Base-by-base conservation (phyloP, 2,797 vertebrate species). In the Mionectes olivaceus region DNA sequence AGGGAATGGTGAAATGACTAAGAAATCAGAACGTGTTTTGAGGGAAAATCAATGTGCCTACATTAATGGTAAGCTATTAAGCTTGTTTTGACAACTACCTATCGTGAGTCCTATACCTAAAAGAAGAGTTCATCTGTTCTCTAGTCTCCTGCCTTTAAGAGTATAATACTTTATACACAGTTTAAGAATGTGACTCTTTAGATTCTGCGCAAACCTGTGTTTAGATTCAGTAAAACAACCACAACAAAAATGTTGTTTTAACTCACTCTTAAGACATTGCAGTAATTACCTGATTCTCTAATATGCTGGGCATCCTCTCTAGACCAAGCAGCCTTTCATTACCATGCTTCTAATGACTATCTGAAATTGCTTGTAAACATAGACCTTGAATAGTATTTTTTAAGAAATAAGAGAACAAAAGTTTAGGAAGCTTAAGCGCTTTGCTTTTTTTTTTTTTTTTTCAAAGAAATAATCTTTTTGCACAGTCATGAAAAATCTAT, bases 41-140 rank as follows among this genome's bases (percentile, higher is more conserved):
- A 98, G 98, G 93, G 98, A 99, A 95, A 99, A 99, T 97, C 98
- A 98, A 50, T 99, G 99, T 78, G 99, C 99, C 86, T 99, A 99
- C 94, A 99, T 99, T 92, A 99, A 99, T 27, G 99, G 99, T 99
- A 98, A 99, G 97, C 8, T 50, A 74, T 44, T 71, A 73, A 63
- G 27, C 19, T 86, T 63, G 15, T 63, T 95, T 85, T 71, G 49
- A 71, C 25, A 77, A 9, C 60, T 87, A 28, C 11, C 23, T 28
- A 17, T 35, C 22, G 7, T 47, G 14, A 52, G 23, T 75, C 69
- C 63, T 76, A 33, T 27, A 81, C 18, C 24, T 74, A 70, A 53
- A 3, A 19, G 27, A 87, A 47, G 8, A 87, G 24, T 56, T 93
- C 8, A 52, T 63, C 43, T 70, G 30, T 30, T 75, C 13, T 67